Evolutionary conservation across 2,113 vertebrate genomes (phyloP), one percentile per base, ranked within the genome.

Genomic region (Charadrius vociferus): DNA sequence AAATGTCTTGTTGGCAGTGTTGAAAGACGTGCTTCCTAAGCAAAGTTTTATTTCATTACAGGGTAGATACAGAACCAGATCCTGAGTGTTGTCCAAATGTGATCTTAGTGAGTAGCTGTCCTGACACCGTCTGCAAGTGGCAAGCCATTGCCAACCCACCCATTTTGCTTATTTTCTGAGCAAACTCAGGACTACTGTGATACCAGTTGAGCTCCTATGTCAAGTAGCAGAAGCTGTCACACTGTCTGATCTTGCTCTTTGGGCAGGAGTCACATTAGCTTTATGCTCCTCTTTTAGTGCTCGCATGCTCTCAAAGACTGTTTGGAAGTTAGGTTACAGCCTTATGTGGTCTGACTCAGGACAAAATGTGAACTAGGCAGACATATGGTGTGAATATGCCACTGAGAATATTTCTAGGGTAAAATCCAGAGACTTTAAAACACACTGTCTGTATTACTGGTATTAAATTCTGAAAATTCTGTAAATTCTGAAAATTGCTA

Each of bases 231-330:
- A 85, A 90, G 29, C 26, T 50, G 18, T 18, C 9, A n/a, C 10
- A 13, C 2, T 18, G 11, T 26, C 7, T 58, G 20, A 85, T 70
- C 36, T 5, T 34, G 23, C 8, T 56, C 0, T 0, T 24, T 62
- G 20, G 39, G 9, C 21, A 74, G 34, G 30, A 90, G 65, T 52
- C 9, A 4, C 56, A 17, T 9, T 37, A 61, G 7, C 5, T 66
- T 21, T 74, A 22, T n/a, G 15, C 8, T 61, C 7, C 45, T 81
- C 20, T 37, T 85, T 50, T 43, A 61, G 17, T 17, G 11, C 15
- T 49, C 12, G 65, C 30, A 14, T 17, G 12, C 10, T 81, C 23
- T 53, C 36, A 62, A 71, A 61, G 8, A 23, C 9, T 20, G 4
- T 66, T 56, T 68, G 55, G 27, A 75, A 86, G 17, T 53, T 37